Conservation (phyloP, 2,888 invertebrate species). For the Plagodis pulveraria region DNA sequence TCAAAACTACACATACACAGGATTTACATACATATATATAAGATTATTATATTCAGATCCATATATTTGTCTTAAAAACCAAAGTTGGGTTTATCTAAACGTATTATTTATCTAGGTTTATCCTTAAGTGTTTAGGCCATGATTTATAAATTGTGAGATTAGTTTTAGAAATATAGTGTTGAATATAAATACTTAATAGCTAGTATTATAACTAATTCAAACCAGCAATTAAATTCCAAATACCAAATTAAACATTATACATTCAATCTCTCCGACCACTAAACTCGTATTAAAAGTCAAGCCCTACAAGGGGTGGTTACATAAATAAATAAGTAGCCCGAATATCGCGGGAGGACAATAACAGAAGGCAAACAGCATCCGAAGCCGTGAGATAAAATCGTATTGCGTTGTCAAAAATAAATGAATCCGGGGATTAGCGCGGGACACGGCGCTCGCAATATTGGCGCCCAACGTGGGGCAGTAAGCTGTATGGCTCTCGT, state of each 20-base stretch:
- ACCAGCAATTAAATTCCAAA: constrained; percentile 33
- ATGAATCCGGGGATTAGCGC: constrained; percentile 84
- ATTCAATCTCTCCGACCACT: constrained; percentile 62
- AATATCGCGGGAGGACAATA: constrained; percentile 80
- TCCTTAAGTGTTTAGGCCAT: too few relatives aligned
- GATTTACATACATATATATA: too few relatives aligned
- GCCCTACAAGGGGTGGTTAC: constrained; percentile 75
- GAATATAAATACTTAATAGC: too few relatives aligned
- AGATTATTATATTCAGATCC: too few relatives aligned
- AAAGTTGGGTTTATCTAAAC: too few relatives aligned
- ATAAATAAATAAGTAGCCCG: constrained; percentile 82
- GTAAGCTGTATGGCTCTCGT: constrained; percentile 59
- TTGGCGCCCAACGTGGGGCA: constrained; percentile 77
- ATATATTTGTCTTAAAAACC: too few relatives aligned
- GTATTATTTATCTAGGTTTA: too few relatives aligned
- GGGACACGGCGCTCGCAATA: constrained; percentile 80
- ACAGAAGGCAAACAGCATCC: constrained; percentile 84
- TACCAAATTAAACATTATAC: constrained; percentile 57
- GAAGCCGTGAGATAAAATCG: constrained; percentile 85
- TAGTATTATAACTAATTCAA: constrained; percentile 16
- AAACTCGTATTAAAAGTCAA: constrained; percentile 78
- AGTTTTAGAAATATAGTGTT: too few relatives aligned
- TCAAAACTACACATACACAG: too few relatives aligned
- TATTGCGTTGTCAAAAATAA: constrained; percentile 86
- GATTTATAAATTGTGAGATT: too few relatives aligned